These are phyloP conservation scores for Galagoides demidoff DNA, from an alignment of 2,797 vertebrate genomes.

Conservation along the genomic window DNA sequence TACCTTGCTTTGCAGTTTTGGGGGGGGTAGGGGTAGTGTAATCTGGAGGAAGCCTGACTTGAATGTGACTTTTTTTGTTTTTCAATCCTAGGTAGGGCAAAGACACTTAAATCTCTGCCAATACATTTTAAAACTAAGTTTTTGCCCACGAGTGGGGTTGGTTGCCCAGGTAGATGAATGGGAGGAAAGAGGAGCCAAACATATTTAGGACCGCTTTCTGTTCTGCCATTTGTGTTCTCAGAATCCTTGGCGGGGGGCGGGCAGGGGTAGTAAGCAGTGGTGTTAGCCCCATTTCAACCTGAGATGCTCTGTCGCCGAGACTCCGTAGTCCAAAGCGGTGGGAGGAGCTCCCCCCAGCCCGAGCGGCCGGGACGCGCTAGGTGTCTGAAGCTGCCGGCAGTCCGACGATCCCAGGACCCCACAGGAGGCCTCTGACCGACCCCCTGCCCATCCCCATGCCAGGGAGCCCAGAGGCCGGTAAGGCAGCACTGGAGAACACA, in stretches of 20 bases:
- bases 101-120: neutral
- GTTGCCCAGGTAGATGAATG: no score
- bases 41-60: neutral
- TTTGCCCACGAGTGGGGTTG: neutral
- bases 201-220: neutral
- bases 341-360: neutral
- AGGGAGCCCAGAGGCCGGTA: neutral
- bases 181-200: neutral
- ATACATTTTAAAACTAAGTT: neutral
- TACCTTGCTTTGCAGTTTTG: neutral
- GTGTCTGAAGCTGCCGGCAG: accelerated
- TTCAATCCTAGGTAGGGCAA: neutral
- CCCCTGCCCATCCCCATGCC: accelerated
- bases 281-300: neutral
- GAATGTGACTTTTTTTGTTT: neutral
- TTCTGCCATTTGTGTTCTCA: neutral
- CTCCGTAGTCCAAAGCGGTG: neutral
- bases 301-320: neutral
- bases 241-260: accelerated
- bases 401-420: accelerated
- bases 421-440: neutral
- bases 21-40: neutral
- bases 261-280: neutral
- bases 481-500: neutral
- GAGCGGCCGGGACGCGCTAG: neutral